These are phyloP conservation scores for Bolborhynchus lineola DNA, from an alignment of 2,113 vertebrate species.

Conservation along the genomic window DNA sequence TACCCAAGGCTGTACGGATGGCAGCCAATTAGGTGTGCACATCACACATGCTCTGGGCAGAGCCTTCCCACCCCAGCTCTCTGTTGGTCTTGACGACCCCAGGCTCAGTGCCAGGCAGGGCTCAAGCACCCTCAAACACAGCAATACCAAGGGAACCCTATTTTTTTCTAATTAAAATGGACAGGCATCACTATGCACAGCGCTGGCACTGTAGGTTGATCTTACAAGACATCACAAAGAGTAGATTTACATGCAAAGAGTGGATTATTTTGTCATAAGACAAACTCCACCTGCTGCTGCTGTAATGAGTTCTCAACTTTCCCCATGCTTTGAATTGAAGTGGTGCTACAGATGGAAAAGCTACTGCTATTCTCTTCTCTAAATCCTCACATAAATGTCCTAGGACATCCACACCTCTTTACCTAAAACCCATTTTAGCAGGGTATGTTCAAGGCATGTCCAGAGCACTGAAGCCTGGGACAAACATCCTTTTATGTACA, in stretches of 20 bases:
- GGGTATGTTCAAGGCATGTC: not conserved
- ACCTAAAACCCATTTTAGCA: not conserved
- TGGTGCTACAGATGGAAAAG: not conserved
- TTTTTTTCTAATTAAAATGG: not conserved
- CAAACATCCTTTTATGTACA: not conserved
- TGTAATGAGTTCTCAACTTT: not conserved
- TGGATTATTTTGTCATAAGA: not conserved
- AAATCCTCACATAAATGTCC: not conserved
- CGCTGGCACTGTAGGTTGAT: not conserved
- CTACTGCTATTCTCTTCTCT: not conserved
- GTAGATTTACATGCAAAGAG: not conserved
- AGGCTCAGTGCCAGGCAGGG: not conserved
- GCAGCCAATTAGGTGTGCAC: not conserved
- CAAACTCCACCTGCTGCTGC: not conserved
- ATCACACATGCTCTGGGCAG: not conserved
- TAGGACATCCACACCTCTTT: not conserved
- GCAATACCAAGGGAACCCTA: not conserved
- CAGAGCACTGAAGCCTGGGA: not conserved
- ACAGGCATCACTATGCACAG: not conserved
- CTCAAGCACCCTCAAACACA: not conserved
- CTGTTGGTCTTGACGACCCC: not conserved
- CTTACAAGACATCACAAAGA: not conserved
- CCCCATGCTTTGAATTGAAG: not conserved
- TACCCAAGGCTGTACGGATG: not conserved
- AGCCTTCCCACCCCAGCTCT: not conserved